These are phyloP conservation scores for Tinea semifulvella DNA, from an alignment of 2,888 invertebrate genomes.

Conservation along the genomic window DNA sequence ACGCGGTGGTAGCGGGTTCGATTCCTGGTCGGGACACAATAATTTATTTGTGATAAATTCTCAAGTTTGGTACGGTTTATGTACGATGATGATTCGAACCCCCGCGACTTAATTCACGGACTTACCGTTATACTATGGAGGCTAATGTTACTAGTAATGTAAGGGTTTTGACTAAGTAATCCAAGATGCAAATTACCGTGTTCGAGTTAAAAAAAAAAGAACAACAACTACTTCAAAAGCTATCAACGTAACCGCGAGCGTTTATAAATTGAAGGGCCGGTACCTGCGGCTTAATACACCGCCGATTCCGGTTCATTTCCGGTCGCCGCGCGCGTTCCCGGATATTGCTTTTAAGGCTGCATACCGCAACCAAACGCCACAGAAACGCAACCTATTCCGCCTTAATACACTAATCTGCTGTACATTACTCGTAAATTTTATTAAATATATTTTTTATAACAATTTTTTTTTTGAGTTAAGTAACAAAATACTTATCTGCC, in stretches of 20 bases:
- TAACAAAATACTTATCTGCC: too few relatives aligned
- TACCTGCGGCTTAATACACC: constrained; percentile 68
- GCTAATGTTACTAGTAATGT: too few relatives aligned
- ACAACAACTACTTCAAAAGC: constrained; percentile 34
- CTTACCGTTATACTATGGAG: too few relatives aligned
- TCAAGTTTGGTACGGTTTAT: too few relatives aligned
- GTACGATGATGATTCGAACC: too few relatives aligned
- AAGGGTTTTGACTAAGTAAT: not conserved
- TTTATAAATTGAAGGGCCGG: constrained; percentile 66
- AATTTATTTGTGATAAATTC: too few relatives aligned
- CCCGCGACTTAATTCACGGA: too few relatives aligned
- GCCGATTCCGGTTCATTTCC: constrained; percentile 69
- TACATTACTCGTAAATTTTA: too few relatives aligned
- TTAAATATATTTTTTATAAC: too few relatives aligned
- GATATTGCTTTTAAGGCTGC: constrained; percentile 69
- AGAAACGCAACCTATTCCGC: not conserved
- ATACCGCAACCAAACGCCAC: constrained; percentile 37
- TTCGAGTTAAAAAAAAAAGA: constrained; percentile 6
- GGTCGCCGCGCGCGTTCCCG: constrained; percentile 63
- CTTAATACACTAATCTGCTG: constrained; percentile 12
- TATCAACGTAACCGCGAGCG: constrained; percentile 43
- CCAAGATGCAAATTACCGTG: not conserved
- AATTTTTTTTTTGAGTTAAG: too few relatives aligned
- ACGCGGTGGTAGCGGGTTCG: too few relatives aligned
- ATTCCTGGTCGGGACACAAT: too few relatives aligned